Evolutionary conservation across 2,888 invertebrate species (phyloP), one percentile per base, ranked within the genome.

Genomic region (Drosophila borborema): DNA sequence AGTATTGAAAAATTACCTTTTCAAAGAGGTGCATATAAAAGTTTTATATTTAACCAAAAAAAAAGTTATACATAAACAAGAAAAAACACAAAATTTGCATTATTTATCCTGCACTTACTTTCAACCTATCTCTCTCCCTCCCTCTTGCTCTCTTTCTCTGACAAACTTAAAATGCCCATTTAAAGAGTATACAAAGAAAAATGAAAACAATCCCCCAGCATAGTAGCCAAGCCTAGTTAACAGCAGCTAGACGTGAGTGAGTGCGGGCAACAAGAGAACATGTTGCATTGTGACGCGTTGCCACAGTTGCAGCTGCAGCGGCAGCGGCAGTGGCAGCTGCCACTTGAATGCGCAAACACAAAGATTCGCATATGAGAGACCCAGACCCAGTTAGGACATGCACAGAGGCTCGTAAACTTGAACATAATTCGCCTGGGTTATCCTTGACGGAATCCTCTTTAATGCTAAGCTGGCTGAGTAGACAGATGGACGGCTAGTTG

Each of bases 301-400:
- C 53, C 45, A 43, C 48, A 41, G 56, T 28, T 40, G 31, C 38
- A 48, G 45, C 34, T 31, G 64, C 43, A 34, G 74, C 31, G 45
- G 56, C 48, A 36, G 56, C 18, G 23, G 14, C 36, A 36, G 74
- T 63, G 67, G 85, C 75, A 76, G 71, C 76, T 72, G 75, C 68
- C 84, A 86, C 88, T 86, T 83, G 88, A 82, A 88, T 85, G 86
- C 86, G 78, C 86, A 85, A 85, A 88, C 86, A 85, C 86, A 85
- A 88, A 85, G 84, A 82, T 65, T 88, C 63, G 68, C 88, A 85
- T 80, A 86, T 86, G 88, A 82, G 72, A 53, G 54, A 51, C 36
- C 40, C 28, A 69, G 71, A 46, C 46, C 53, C 54, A 64, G 54
- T 56, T 43, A 77, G 41, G 72, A 77, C 45, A 74, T 61, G 70